Conservation (phyloP, 92 coral and sea anemone species). For the Epizoanthus fatuus region DNA sequence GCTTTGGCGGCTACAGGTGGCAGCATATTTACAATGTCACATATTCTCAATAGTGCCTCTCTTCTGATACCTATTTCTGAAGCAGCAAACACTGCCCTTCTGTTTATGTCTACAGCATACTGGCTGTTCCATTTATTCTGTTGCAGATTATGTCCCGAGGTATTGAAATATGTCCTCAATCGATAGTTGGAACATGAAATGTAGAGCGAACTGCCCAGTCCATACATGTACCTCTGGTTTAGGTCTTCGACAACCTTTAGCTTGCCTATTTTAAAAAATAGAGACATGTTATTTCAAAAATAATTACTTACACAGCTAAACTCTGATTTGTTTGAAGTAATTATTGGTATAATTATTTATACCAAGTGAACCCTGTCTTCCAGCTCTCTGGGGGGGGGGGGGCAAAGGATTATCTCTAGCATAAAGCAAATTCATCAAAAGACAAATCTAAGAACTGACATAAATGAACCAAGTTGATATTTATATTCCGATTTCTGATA, state of each 20-base stretch:
- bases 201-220: constrained; percentile 10
- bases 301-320: no score
- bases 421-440: no score
- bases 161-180: constrained; percentile 8
- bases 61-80: constrained; percentile 25
- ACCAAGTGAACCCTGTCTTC: no score
- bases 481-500: no score
- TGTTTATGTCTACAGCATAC: background rate
- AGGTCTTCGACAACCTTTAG: constrained; percentile 4
- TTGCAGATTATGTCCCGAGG: constrained; percentile 2
- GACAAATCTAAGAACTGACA: no score
- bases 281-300: background rate
- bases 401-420: no score
- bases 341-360: no score
- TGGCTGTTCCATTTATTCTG: background rate
- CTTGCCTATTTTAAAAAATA: background rate
- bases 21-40: constrained; percentile 33
- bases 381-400: no score
- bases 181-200: constrained; percentile 11
- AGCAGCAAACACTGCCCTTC: constrained; percentile 17
- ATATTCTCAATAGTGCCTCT: background rate
- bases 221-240: constrained; percentile 5
- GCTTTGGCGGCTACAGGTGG: constrained; percentile 11
- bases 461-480: no score
- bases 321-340: no score